Percentiles rank a stretch among this genome's conserved stretches.
These are phyloP conservation scores for Potamilus streckersoni DNA, from an alignment of 1,140 invertebrate genomes.

Conservation along the genomic window DNA sequence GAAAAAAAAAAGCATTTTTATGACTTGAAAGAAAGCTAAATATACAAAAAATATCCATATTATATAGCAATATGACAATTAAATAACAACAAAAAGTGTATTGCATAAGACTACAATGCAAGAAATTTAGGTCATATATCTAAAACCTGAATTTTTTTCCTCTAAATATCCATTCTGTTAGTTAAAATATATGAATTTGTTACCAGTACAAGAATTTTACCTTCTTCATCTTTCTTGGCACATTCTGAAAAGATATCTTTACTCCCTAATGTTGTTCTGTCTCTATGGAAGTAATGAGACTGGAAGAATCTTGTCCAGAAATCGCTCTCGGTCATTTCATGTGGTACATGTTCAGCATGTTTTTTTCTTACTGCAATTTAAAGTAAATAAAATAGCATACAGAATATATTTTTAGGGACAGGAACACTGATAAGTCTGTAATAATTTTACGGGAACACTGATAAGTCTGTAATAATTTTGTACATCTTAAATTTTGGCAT, in stretches of 20 bases:
- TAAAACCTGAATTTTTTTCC: not conserved
- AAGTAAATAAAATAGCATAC: not conserved
- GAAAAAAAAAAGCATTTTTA: too few species aligned
- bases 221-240: constrained; percentile 93
- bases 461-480: too few species aligned
- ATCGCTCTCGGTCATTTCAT: constrained; percentile 93
- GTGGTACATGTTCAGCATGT: constrained; percentile 95
- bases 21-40: too few species aligned
- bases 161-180: not conserved
- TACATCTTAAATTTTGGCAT: too few species aligned
- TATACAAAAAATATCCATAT: too few species aligned
- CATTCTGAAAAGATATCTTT: constrained; percentile 95
- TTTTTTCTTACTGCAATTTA: constrained; percentile 85
- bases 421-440: too few species aligned
- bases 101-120: not conserved
- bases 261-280: constrained; percentile 87
- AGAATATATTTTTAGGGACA: too few species aligned
- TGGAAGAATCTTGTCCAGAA: constrained; percentile 99
- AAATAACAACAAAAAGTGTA: not conserved
- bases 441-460: too few species aligned
- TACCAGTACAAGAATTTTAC: constrained; percentile 53
- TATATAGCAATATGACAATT: not conserved
- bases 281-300: constrained; percentile 99
- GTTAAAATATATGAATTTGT: not conserved
- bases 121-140: constrained; percentile 2